phyloP scores from a whole-genome alignment of 2,113 vertebrate species.

The Lonchura striata region DNA sequence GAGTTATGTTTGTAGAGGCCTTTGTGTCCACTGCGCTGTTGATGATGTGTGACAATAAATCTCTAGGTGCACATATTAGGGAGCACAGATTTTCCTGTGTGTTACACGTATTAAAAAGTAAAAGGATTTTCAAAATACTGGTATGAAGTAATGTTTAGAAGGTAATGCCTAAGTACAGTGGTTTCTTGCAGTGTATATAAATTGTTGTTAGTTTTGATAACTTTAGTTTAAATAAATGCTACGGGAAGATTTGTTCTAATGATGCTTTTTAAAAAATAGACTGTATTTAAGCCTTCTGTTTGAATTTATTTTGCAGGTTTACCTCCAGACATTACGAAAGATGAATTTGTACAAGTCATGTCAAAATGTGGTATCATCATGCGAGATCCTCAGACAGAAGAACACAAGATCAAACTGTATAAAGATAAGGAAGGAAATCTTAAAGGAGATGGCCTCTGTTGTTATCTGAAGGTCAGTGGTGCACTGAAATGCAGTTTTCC shows the following conservation, averaged over 20 bases:
- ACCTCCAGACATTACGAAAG: conserved; percentile 89
- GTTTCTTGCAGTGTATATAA: background rate
- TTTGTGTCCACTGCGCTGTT: background rate
- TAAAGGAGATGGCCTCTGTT: conserved; percentile 96
- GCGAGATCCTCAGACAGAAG: conserved; percentile 89
- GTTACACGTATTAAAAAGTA: background rate
- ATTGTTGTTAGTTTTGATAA: background rate
- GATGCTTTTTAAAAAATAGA: background rate
- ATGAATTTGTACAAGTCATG: conserved; percentile 93
- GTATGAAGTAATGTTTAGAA: background rate
- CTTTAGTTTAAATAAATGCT: background rate
- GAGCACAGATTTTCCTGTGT: background rate
- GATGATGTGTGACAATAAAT: background rate
- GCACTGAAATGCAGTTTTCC: background rate
- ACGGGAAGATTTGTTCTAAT: background rate
- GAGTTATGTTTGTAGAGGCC: background rate
- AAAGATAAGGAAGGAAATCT: conserved; percentile 93
- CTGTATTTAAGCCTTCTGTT: background rate
- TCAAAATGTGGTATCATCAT: conserved; percentile 95
- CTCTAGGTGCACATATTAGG: background rate
- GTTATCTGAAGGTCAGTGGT: conserved; percentile 91
- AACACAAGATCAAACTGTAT: conserved; percentile 96
- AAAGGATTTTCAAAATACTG: background rate
- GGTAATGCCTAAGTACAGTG: background rate
- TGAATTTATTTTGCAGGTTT: conserved; percentile 77